Evolutionary conservation across 2,113 vertebrate species (phyloP).

Genomic region (Lepisosteus oculatus): DNA sequence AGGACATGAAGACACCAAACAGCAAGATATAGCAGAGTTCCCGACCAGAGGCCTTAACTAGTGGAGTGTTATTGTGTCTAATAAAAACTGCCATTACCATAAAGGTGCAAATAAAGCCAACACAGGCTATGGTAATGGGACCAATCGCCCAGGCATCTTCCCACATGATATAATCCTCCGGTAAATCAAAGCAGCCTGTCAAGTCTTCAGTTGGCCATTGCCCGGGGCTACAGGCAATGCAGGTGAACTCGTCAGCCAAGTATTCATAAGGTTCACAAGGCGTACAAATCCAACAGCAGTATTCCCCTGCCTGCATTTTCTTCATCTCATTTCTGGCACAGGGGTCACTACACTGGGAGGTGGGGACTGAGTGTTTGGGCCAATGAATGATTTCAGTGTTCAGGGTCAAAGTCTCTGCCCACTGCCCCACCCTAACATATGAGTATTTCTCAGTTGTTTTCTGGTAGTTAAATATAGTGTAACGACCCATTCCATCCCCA

Average conservation of each 20-base stretch:
- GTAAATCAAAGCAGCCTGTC: slow-evolving; percentile 86
- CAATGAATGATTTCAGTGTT: slow-evolving; percentile 83
- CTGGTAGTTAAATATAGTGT: slow-evolving; percentile 98
- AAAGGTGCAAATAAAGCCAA: slow-evolving; percentile 88
- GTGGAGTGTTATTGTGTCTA: slow-evolving; percentile 88
- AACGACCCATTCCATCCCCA: slow-evolving; percentile 89
- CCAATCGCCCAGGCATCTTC: slow-evolving; percentile 97
- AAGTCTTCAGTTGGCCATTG: slow-evolving; percentile 90
- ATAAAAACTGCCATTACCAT: slow-evolving; percentile 87
- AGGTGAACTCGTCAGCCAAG: slow-evolving; percentile 93
- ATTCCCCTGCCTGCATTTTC: slow-evolving; percentile 97
- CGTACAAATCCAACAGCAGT: slow-evolving; percentile 98
- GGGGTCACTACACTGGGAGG: slow-evolving; percentile 94
- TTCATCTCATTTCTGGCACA: slow-evolving; percentile 97
- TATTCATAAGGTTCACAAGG: slow-evolving; percentile 91
- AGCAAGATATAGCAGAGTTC: slow-evolving; percentile 95
- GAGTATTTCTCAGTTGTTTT: slow-evolving; percentile 73
- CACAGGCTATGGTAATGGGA: slow-evolving; percentile 91
- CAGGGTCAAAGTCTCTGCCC: slow-evolving; percentile 87
- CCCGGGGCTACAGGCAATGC: slow-evolving; percentile 83
- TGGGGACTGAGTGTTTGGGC: slow-evolving; percentile 79
- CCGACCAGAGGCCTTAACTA: slow-evolving; percentile 94
- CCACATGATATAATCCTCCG: slow-evolving; percentile 97
- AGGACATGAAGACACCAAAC: slow-evolving; percentile 91
- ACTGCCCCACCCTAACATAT: slow-evolving; percentile 90